Conservation (phyloP, 2,113 vertebrate species). For the Pardalotus punctatus region DNA sequence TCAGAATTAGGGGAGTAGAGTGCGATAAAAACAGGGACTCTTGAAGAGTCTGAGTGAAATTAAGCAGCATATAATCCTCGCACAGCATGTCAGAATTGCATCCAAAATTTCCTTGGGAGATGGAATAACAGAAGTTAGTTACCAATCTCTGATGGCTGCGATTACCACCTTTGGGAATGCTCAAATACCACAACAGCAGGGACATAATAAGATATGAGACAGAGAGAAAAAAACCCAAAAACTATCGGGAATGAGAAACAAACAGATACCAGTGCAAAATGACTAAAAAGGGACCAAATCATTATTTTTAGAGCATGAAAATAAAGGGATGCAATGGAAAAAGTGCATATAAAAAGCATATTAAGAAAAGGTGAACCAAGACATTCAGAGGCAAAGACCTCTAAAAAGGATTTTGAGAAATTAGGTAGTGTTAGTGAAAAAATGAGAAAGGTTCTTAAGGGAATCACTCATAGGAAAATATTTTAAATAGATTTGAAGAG, state of each 20-base stretch:
- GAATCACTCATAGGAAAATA: background rate
- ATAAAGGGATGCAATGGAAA: background rate
- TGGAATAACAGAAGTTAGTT: background rate
- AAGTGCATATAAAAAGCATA: background rate
- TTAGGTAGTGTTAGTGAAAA: background rate
- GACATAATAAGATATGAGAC: background rate
- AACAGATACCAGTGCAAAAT: background rate
- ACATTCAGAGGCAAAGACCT: background rate
- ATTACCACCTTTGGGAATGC: background rate
- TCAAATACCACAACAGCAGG: background rate
- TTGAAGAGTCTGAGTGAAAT: background rate
- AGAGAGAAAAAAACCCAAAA: background rate
- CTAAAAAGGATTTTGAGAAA: background rate
- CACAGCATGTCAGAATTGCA: background rate
- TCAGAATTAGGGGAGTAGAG: background rate
- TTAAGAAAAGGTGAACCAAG: background rate
- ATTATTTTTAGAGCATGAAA: background rate
- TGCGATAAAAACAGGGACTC: background rate
- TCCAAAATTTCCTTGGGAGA: background rate
- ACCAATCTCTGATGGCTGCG: background rate
- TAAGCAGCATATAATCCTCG: background rate
- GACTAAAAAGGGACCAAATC: background rate
- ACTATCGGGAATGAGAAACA: background rate
- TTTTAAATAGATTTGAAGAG: background rate
- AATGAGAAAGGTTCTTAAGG: background rate